These are phyloP conservation scores for Pantala flavescens DNA, from an alignment of 1,140 invertebrate genomes.

Conservation along the genomic window DNA sequence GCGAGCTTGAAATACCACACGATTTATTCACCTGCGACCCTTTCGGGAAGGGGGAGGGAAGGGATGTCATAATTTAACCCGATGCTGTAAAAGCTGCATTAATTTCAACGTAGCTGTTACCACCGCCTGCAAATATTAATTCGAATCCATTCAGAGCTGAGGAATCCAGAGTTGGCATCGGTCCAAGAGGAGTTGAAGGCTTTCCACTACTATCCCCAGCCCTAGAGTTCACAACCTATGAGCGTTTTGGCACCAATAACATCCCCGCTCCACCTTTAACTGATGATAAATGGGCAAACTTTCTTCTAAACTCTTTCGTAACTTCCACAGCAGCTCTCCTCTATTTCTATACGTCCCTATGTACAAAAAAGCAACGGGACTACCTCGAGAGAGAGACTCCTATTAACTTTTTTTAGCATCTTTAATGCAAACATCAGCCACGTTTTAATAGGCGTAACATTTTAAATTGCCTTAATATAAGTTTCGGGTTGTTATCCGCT, in stretches of 20 bases:
- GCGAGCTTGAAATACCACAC: too few relatives aligned
- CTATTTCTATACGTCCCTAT: not conserved
- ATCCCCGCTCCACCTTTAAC: not conserved
- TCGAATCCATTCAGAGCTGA: not conserved
- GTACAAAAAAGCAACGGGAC: too few relatives aligned
- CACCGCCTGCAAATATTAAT: not conserved
- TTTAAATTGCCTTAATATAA: too few relatives aligned
- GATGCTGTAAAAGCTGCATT: not conserved
- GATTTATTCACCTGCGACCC: too few relatives aligned
- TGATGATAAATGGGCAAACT: not conserved
- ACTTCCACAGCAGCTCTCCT: not conserved
- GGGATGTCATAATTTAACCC: not conserved
- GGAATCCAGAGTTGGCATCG: not conserved
- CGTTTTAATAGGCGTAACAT: too few relatives aligned
- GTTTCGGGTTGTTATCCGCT: too few relatives aligned
- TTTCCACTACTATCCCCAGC: not conserved
- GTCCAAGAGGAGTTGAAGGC: not conserved
- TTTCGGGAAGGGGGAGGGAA: not conserved
- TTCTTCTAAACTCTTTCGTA: not conserved
- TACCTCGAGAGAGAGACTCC: too few relatives aligned
- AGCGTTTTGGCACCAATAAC: not conserved
- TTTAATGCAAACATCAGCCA: too few relatives aligned
- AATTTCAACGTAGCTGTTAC: not conserved
- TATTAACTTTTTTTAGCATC: too few relatives aligned
- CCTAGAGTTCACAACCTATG: not conserved